Percentiles rank a stretch among this genome's conserved stretches.
Conservation (phyloP, 2,888 invertebrate genomes). For the Melipona bicolor region DNA sequence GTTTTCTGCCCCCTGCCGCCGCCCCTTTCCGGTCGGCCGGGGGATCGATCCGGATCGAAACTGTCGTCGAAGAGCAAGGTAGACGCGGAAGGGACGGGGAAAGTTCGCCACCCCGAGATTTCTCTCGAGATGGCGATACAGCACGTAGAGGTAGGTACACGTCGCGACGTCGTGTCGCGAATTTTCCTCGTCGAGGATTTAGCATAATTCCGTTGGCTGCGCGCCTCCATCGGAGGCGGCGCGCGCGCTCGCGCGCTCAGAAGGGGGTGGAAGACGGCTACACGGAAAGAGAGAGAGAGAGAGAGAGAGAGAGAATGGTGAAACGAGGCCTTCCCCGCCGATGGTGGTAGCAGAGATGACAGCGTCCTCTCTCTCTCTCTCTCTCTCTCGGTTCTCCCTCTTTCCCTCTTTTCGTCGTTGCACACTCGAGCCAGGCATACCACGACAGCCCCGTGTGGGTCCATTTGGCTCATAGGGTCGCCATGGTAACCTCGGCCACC, state of each 20-base stretch:
- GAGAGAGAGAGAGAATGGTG: constrained; percentile 41
- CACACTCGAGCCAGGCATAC: constrained; percentile 64
- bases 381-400: constrained; percentile 50
- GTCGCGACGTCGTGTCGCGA: constrained; percentile 75
- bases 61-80: constrained; percentile 28
- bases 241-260: not conserved
- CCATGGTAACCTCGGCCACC: constrained; percentile 75
- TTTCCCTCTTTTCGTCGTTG: constrained; percentile 32
- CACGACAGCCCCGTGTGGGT: constrained; percentile 69
- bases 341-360: constrained; percentile 54
- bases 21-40: too few relatives aligned
- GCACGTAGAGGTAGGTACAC: constrained; percentile 68
- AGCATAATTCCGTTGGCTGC: constrained; percentile 76
- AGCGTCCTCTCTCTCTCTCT: constrained; percentile 54
- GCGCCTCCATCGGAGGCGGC: constrained; percentile 47
- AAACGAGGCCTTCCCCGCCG: constrained; percentile 18
- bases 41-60: constrained; percentile 62
- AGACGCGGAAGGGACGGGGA: not conserved
- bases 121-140: constrained; percentile 67
- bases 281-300: too few relatives aligned
- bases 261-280: constrained; percentile 50
- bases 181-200: constrained; percentile 76
- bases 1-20: not conserved
- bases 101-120: constrained; percentile 55
- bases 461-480: constrained; percentile 75